phyloP scores from a whole-genome alignment of 2,888 invertebrate species.

The Iphiclides podalirius region DNA sequence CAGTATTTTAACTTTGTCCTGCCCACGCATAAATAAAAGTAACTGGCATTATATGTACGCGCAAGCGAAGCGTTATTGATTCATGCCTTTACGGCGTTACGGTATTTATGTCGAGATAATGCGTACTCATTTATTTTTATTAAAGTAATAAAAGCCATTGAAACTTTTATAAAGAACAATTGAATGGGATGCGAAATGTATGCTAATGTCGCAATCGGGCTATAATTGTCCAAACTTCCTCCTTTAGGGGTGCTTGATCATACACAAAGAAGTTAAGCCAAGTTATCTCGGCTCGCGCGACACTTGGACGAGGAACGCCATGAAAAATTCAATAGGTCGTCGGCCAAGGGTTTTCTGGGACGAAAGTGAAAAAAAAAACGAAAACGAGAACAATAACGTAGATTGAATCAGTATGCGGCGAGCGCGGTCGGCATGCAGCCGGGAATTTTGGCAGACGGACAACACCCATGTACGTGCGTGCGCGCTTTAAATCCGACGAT shows the following conservation, averaged over 20 bases:
- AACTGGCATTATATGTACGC: conserved; percentile 3
- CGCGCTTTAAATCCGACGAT: conserved; percentile 31
- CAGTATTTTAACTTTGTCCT: conserved; percentile 8
- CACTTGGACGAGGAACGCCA: no score
- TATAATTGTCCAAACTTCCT: conserved; percentile 71
- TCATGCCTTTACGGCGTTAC: conserved; percentile 19
- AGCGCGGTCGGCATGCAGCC: conserved; percentile 63
- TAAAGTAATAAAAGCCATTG: conserved; percentile 61
- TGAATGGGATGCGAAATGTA: conserved; percentile 65
- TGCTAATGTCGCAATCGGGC: conserved; percentile 57
- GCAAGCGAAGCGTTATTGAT: conserved; percentile 8
- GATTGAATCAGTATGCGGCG: conserved; percentile 73
- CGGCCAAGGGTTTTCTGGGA: conserved; percentile 45
- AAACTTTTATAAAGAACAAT: conserved; percentile 56
- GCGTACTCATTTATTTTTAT: conserved; percentile 67
- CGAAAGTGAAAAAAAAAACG: conserved; percentile 70
- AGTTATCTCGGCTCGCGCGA: conserved; percentile 55
- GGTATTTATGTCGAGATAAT: conserved; percentile 33
- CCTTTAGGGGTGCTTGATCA: conserved; percentile 52
- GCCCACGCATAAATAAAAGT: conserved; percentile 18
- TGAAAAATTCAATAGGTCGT: conserved; percentile 74
- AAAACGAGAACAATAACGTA: conserved; percentile 66
- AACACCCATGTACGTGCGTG: conserved; percentile 36
- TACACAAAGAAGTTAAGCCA: conserved; percentile 54
- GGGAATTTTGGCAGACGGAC: conserved; percentile 72